Evolutionary conservation across 2,113 vertebrate species (phyloP).

Genomic region (Tricholaema leucomelas): DNA sequence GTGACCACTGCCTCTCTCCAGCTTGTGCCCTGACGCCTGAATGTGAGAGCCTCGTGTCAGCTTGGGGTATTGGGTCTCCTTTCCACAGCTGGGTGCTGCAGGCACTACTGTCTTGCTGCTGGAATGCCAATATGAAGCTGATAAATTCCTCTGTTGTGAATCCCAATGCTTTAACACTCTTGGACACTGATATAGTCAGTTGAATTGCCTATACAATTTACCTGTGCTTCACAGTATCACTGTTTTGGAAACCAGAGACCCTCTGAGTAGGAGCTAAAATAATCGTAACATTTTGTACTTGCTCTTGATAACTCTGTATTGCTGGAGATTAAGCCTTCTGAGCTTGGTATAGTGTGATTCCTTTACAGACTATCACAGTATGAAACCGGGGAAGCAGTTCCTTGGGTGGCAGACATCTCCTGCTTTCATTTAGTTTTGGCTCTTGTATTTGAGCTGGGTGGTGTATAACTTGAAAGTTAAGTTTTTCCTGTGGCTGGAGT

Average conservation of each 20-base stretch:
- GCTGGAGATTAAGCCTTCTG: neutral
- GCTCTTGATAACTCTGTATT: neutral
- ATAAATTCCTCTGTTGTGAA: neutral
- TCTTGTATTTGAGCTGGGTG: neutral
- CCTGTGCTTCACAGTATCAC: neutral
- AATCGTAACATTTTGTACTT: neutral
- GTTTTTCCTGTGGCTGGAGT: neutral
- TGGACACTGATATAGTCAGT: neutral
- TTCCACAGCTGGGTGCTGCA: neutral
- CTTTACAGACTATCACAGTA: neutral
- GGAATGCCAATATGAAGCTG: neutral
- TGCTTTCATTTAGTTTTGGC: neutral
- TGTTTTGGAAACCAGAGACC: neutral
- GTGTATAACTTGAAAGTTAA: neutral
- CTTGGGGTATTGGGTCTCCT: neutral
- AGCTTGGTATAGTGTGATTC: neutral
- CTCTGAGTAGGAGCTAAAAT: neutral
- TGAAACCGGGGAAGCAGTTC: neutral
- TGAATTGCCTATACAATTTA: neutral
- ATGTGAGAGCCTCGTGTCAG: neutral
- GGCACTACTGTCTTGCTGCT: neutral
- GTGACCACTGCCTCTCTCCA: neutral
- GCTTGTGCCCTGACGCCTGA: neutral
- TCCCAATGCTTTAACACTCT: neutral
- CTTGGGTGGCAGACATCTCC: neutral